Base-by-base conservation (phyloP, 2,113 vertebrate genomes). In the Muntiacus reevesi region DNA sequence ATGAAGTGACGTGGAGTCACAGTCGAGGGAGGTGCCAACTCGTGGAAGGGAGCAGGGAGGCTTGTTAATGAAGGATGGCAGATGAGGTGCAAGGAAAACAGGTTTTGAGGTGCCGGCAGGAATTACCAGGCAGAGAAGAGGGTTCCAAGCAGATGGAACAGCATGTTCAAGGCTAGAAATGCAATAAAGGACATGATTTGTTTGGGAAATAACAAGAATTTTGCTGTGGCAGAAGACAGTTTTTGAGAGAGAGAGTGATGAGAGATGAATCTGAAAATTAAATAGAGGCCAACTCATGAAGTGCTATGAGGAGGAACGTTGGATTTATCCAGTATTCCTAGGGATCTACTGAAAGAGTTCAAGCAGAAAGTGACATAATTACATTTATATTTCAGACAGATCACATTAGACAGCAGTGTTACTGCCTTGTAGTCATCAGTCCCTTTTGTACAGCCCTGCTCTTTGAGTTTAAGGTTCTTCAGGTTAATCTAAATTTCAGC, bases 391-490 rank as follows among this genome's bases (percentile, higher is more conserved):
- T 78, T 82, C 43, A 83, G 86, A 93, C 10, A 52, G 40, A 23
- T 94, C 43, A 54, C 64, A 88, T 1, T 23, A 47, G 47, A 30
- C 21, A 85, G 59, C 7, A 76, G 57, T 62, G 23, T 55, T 21
- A 50, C 33, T 59, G 7, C 23, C 59, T 74, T 91, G 15, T 52
- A 28, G 33, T 74, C 84, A 88, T 33, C 15, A 54, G 23, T 21
- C 10, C 62, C 36, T 94, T 93, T 23, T 2, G 81, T 52, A 33
- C 7, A 60, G 71, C 9, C 3, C 54, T 54, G 9, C 28, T 85
- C 33, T 93, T 97, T 76, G 59, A 84, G 23, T 96, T 96, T 85
- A 76, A 95, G 19, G 15, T 93, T 89, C 67, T 93, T 91, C 19
- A 78, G 9, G 57, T 86, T 1, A 3, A 67, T 78, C 16, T 55